phyloP scores from a whole-genome alignment of 2,113 vertebrate species.

The Chionomys nivalis region DNA sequence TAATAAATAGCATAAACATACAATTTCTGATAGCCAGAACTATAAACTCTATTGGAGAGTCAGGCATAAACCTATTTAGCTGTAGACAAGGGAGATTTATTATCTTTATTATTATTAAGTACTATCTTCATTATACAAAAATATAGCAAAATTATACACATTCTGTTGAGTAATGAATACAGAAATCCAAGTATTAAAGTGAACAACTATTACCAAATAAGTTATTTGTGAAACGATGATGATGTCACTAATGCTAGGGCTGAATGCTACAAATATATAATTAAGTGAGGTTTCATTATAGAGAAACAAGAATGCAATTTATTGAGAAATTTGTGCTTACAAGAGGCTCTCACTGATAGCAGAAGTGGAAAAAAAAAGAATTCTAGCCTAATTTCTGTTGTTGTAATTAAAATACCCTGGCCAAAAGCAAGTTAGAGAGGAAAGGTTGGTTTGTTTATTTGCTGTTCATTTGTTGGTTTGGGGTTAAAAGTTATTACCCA shows the following conservation, averaged over 20 bases:
- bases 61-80: not conserved
- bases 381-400: not conserved
- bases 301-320: not conserved
- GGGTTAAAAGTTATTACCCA: not conserved
- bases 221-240: not conserved
- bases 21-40: not conserved
- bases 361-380: not conserved
- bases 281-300: not conserved
- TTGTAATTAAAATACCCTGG: not conserved
- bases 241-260: not conserved
- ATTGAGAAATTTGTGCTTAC: not conserved
- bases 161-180: not conserved
- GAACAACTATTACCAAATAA: not conserved
- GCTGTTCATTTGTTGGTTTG: not conserved
- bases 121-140: not conserved
- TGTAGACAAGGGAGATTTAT: not conserved
- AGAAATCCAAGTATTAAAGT: not conserved
- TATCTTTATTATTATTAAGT: too few species aligned
- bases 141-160: not conserved
- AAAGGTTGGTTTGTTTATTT: not conserved
- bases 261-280: not conserved
- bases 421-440: not conserved
- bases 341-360: not conserved
- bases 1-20: not conserved
- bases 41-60: not conserved